Percentiles rank a stretch among this genome's conserved stretches.
These are phyloP conservation scores for Theristicus caerulescens DNA, from an alignment of 2,113 vertebrate species.

Conservation along the genomic window DNA sequence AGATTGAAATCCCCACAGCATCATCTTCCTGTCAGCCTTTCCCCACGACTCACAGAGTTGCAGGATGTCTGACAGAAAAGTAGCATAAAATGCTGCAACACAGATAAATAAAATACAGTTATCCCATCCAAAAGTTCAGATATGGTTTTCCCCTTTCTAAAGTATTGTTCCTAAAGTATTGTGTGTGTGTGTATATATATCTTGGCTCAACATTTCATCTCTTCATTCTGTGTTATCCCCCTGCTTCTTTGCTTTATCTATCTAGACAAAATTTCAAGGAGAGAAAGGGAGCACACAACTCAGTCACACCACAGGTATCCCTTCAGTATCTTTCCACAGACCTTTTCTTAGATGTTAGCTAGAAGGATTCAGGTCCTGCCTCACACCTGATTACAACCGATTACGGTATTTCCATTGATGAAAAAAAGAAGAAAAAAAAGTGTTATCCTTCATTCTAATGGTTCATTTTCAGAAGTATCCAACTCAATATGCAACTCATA, in stretches of 20 bases:
- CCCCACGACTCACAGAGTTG: background rate
- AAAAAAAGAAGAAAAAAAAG: background rate
- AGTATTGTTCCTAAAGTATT: background rate
- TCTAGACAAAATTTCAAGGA: background rate
- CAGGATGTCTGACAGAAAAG: background rate
- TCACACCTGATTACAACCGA: background rate
- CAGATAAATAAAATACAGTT: background rate
- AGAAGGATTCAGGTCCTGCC: background rate
- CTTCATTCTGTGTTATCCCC: background rate
- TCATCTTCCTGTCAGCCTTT: slow-evolving; percentile 23
- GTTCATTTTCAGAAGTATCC: background rate
- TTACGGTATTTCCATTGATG: background rate
- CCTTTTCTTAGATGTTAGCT: background rate
- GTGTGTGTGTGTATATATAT: too few relatives aligned
- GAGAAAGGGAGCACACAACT: background rate
- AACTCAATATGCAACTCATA: accelerated
- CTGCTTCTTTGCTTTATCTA: background rate
- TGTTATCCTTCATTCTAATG: background rate
- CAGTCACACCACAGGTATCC: too few relatives aligned
- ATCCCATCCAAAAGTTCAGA: background rate
- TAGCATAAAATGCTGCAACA: background rate
- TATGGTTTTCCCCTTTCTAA: background rate
- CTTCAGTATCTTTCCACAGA: background rate
- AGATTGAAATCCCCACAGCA: background rate
- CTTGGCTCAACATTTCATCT: background rate